phyloP scores from a whole-genome alignment of 1,140 invertebrate species.

The Cydia fagiglandana region DNA sequence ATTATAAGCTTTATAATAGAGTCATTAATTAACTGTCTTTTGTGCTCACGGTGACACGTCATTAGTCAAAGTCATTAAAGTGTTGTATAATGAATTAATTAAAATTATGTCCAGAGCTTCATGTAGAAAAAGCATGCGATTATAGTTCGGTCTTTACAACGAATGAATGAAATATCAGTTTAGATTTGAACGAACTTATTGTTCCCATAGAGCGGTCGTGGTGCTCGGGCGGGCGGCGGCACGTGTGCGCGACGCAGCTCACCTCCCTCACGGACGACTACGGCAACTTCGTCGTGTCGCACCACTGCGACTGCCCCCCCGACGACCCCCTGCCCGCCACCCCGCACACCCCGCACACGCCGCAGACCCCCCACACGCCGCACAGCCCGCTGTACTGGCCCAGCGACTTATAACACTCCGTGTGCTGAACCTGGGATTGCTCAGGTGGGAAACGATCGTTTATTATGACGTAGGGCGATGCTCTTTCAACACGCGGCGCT shows the following conservation, averaged over 20 bases:
- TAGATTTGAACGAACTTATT: background rate
- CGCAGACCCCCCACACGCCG: constrained; percentile 22
- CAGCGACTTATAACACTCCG: background rate
- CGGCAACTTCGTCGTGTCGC: constrained; percentile 73
- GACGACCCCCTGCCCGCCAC: constrained; percentile 36
- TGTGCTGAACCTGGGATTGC: background rate
- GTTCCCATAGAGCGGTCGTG: constrained; percentile 51
- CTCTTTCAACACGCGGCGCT: background rate
- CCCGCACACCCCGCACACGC: constrained; percentile 34
- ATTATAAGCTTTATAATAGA: too few relatives aligned
- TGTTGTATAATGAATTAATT: too few relatives aligned
- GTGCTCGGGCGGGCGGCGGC: constrained; percentile 55
- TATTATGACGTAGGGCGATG: too few relatives aligned
- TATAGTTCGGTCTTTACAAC: too few relatives aligned
- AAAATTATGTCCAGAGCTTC: too few relatives aligned
- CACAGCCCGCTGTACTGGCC: constrained; percentile 35
- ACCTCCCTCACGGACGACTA: constrained; percentile 76
- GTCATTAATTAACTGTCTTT: too few relatives aligned
- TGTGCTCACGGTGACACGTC: too few relatives aligned
- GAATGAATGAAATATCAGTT: too few relatives aligned
- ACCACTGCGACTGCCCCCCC: constrained; percentile 67
- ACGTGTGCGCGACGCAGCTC: constrained; percentile 68
- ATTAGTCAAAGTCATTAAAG: too few relatives aligned
- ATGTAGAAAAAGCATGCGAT: too few relatives aligned
- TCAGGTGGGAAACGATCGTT: background rate